Evolutionary conservation across 2,797 vertebrate genomes (phyloP).

Genomic region (Oreochromis mossambicus): DNA sequence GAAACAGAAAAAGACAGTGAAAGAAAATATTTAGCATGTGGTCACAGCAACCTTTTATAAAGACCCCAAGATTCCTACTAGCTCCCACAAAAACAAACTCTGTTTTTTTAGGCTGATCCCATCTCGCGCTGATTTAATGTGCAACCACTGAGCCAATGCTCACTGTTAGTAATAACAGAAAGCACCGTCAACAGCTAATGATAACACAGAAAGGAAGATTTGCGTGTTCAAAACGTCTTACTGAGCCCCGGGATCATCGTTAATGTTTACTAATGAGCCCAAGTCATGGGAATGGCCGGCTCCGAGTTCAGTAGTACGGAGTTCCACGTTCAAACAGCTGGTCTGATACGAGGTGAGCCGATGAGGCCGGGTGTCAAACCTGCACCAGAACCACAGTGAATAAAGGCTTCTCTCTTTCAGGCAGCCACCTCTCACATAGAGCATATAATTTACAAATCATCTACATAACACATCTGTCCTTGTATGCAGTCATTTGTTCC

Average conservation of each 20-base stretch:
- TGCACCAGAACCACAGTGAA: neutral
- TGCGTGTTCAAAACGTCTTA: constrained; percentile 7
- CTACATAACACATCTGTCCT: neutral
- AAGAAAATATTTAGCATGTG: constrained; percentile 13
- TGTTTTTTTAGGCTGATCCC: constrained; percentile 13
- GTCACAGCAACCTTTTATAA: constrained; percentile 1
- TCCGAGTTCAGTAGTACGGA: neutral
- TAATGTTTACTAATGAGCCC: constrained; percentile 9
- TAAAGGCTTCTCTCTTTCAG: neutral
- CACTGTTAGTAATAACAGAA: neutral
- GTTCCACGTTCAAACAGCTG: neutral
- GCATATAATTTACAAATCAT: neutral
- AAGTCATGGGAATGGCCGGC: constrained; percentile 14
- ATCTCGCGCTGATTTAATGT: neutral
- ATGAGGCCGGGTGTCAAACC: neutral
- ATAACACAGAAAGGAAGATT: constrained; percentile 1
- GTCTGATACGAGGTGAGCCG: neutral
- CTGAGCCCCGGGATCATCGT: constrained; percentile 9
- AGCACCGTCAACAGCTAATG: constrained; percentile 18
- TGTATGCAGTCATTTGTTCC: neutral
- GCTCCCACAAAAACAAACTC: constrained; percentile 8
- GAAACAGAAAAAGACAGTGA: constrained; percentile 5
- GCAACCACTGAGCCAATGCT: neutral
- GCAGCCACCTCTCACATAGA: neutral
- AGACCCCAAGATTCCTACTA: constrained; percentile 11